Percentiles rank a stretch among this genome's conserved stretches.
phyloP scores from a whole-genome alignment of 1,140 invertebrate species.

The Manduca sexta region DNA sequence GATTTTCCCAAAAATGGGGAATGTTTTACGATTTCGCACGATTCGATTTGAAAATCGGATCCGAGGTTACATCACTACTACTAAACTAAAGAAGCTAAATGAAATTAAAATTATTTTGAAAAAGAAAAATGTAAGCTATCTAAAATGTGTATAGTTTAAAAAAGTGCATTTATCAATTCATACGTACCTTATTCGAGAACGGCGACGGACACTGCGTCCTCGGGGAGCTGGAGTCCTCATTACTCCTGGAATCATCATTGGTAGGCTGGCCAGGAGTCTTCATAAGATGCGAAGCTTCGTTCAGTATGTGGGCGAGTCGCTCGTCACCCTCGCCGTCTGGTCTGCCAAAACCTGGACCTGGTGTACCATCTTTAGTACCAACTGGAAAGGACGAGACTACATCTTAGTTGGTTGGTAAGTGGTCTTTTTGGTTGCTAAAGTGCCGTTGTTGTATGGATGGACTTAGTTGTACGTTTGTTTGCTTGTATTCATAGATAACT shows the following conservation, averaged over 20 bases:
- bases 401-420: too few relatives aligned
- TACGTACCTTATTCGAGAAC: conserved; percentile 74
- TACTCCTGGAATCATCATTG: conserved; percentile 80
- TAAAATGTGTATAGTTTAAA: conserved; percentile 6
- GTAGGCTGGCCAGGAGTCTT: conserved; percentile 65
- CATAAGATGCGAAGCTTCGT: conserved; percentile 87
- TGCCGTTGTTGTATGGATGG: too few relatives aligned
- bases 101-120: too few relatives aligned
- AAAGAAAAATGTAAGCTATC: too few relatives aligned
- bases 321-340: conserved; percentile 90
- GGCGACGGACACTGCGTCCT: conserved; percentile 83
- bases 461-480: too few relatives aligned
- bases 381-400: conserved; percentile 62
- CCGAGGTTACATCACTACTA: too few relatives aligned
- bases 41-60: too few relatives aligned
- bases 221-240: conserved; percentile 88
- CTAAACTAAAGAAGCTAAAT: too few relatives aligned
- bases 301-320: conserved; percentile 93
- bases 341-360: conserved; percentile 80
- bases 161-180: conserved; percentile 16
- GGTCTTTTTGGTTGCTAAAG: too few relatives aligned
- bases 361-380: conserved; percentile 84
- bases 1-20: too few relatives aligned
- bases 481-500: too few relatives aligned
- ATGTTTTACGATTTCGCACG: too few relatives aligned